Base-by-base conservation (phyloP, 2,113 vertebrate species). In the Clarias macrocephalus region DNA sequence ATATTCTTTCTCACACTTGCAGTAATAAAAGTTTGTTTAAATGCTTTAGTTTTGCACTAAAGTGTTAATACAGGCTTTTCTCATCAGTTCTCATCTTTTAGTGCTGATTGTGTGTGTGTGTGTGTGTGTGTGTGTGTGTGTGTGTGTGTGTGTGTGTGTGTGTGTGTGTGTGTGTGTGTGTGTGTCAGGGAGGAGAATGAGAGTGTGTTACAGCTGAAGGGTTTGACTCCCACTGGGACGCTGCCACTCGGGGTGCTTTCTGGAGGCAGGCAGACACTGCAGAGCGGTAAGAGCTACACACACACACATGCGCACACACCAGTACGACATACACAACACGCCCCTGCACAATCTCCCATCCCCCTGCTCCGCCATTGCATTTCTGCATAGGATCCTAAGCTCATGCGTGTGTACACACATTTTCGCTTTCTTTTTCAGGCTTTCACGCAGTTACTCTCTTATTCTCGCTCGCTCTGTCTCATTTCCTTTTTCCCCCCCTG, bases 151-250 rank as follows among this genome's bases (percentile, higher is more conserved):
- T 89, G 11, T 87, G 68, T 85, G 48, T 30, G 56, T 89, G 11
- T 87, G 68, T 85, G 48, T 30, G 56, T 89, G 11, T n/a, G n/a
- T 87, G 13, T 91, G 56, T 82, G 42, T 86, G 56, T 89, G 11
- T 87, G 68, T 85, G 48, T 30, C 94, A 99, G 98, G 90, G 97
- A 99, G 95, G 98, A 99, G 95, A 99, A 97, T 0, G 98, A 99
- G 95, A 99, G 97, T 19, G 98, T 99, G 92, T 93, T 99, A 90
- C 97, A 97, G 85, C 95, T 99, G 91, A 99, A 99, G 92, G 98
- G 98, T 54, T 94, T 99, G 90, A 99, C 98, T 63, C 98, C 98
- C 11, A 97, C 98, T 54, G 98, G 98, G 70, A 98, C 97, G 0
- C 95, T 99, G 90, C 98, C 98, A 66, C 66, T 99, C 90, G 98